Evolutionary conservation across 2,797 vertebrate genomes (phyloP).

Genomic region (Bovichtus variegatus): DNA sequence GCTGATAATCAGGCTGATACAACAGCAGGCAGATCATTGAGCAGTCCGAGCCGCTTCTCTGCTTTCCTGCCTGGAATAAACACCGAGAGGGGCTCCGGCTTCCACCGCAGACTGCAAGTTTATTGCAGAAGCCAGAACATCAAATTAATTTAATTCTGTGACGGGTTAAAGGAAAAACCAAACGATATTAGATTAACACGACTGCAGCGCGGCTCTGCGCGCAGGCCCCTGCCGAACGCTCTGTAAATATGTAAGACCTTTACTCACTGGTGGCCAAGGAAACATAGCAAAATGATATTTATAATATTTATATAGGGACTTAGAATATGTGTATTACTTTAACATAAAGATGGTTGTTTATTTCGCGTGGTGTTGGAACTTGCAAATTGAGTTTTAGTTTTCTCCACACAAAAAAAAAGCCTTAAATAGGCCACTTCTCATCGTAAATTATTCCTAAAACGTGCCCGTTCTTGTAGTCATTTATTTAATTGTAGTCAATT

Average conservation of each 20-base stretch:
- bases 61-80: slow-evolving; percentile 24
- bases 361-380: not conserved
- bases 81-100: not conserved
- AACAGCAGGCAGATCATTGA: slow-evolving; percentile 39
- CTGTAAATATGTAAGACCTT: not conserved
- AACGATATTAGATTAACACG: slow-evolving; percentile 16
- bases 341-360: not conserved
- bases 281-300: no score
- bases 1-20: slow-evolving; percentile 40
- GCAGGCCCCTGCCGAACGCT: not conserved
- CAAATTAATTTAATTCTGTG: slow-evolving; percentile 9
- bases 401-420: not conserved
- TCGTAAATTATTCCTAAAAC: not conserved
- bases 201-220: not conserved
- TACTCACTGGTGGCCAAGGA: not conserved
- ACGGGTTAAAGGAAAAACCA: not conserved
- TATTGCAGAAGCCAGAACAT: slow-evolving; percentile 44
- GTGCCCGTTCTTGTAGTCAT: not conserved
- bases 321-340: not conserved
- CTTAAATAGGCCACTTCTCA: not conserved
- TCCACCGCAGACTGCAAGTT: slow-evolving; percentile 27
- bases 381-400: not conserved
- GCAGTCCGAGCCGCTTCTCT: not conserved
- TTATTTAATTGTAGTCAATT: no score
- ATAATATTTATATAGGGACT: not conserved